Evolutionary conservation across 2,888 invertebrate genomes (phyloP).

Genomic region (Coecobrya sp.): DNA sequence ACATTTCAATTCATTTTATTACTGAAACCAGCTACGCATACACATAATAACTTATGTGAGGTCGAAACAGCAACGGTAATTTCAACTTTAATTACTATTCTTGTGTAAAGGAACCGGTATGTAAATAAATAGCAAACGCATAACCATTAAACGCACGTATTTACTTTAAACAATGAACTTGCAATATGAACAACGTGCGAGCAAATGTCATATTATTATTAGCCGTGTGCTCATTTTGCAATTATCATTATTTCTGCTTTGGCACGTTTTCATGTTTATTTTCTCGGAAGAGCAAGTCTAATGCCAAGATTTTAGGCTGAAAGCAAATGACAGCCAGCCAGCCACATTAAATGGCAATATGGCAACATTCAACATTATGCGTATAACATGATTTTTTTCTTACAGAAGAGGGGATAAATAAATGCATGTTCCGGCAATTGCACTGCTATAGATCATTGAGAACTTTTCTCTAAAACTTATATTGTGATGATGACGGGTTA

Average conservation of each 20-base stretch:
- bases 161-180: slow-evolving; percentile 9
- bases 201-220: slow-evolving; percentile 27
- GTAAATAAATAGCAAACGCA: slow-evolving; percentile 35
- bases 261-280: background rate
- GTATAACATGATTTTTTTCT: background rate
- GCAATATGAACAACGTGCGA: slow-evolving; percentile 35
- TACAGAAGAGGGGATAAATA: background rate
- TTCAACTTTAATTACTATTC: slow-evolving; percentile 45
- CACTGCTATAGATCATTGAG: background rate
- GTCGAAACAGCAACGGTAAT: slow-evolving; percentile 54
- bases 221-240: background rate
- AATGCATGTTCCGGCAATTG: slow-evolving; percentile 15
- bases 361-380: no score
- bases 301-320: background rate
- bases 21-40: background rate
- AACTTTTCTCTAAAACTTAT: background rate
- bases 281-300: background rate
- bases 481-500: background rate
- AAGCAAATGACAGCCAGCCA: no score
- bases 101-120: slow-evolving; percentile 52
- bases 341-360: no score
- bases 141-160: background rate
- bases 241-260: background rate
- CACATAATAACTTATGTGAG: background rate
- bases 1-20: background rate